These are phyloP conservation scores for Gavialis gangeticus DNA, from an alignment of 2,113 vertebrate species.

Conservation along the genomic window DNA sequence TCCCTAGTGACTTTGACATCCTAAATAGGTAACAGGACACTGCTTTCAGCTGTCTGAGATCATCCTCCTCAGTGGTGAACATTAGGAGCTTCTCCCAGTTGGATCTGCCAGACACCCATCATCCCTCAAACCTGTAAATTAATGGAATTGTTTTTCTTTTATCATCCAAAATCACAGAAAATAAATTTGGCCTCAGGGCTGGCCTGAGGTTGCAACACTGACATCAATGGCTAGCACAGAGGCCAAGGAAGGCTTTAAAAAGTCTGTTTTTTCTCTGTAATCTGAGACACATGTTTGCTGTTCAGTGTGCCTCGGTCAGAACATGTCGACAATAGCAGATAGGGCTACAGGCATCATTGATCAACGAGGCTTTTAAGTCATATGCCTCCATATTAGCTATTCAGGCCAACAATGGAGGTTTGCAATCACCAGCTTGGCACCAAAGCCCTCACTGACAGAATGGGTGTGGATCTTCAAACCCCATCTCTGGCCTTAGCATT, in stretches of 20 bases:
- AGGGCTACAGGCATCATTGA: not conserved
- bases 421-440: constrained; percentile 4
- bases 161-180: not conserved
- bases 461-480: constrained; percentile 7
- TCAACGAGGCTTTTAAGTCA: not conserved
- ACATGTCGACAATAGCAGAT: not conserved
- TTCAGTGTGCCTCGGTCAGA: not conserved
- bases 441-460: not conserved
- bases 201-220: not conserved
- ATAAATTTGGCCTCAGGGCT: not conserved
- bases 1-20: not conserved
- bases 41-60: not conserved
- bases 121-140: not conserved
- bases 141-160: not conserved
- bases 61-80: not conserved
- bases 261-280: not conserved
- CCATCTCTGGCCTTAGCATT: not conserved
- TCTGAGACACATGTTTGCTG: not conserved
- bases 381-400: not conserved
- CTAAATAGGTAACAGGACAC: not conserved
- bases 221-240: not conserved
- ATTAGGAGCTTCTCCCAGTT: not conserved
- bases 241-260: not conserved
- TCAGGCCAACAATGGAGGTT: not conserved
- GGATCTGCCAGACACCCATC: not conserved